Evolutionary conservation across 2,797 vertebrate genomes (phyloP).

Genomic region (Lepus townsendii): DNA sequence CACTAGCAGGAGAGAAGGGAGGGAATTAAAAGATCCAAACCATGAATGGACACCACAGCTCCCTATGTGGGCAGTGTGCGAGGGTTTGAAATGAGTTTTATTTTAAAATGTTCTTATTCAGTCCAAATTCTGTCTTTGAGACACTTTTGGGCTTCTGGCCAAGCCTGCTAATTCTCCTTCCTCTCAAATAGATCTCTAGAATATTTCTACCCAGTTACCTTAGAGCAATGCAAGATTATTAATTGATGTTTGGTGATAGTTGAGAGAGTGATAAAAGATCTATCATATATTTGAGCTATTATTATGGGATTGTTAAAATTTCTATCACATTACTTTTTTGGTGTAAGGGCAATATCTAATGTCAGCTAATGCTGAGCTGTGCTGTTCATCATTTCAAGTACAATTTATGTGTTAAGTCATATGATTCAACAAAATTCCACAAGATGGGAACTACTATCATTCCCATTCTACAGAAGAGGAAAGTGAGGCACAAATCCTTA

Average conservation of each 20-base stretch:
- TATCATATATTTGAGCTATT: not conserved
- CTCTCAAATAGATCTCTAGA: not conserved
- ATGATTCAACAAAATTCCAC: not conserved
- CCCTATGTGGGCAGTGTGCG: not conserved
- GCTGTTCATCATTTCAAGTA: not conserved
- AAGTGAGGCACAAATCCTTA: not conserved
- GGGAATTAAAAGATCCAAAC: slow-evolving; percentile 27
- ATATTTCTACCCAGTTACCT: slow-evolving; percentile 8
- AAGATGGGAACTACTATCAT: not conserved
- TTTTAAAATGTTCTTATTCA: slow-evolving; percentile 17
- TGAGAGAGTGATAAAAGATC: not conserved
- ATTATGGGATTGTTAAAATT: not conserved
- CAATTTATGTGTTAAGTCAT: not conserved
- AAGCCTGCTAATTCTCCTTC: not conserved
- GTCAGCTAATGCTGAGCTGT: not conserved
- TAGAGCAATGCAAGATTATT: not conserved
- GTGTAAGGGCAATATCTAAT: slow-evolving; percentile 27
- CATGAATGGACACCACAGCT: not conserved
- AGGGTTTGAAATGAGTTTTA: not conserved
- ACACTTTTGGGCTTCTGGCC: not conserved
- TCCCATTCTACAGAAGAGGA: not conserved
- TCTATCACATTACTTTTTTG: slow-evolving; percentile 30
- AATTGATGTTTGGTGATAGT: not conserved
- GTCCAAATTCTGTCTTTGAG: not conserved
- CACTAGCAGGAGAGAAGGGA: slow-evolving; percentile 16